Conservation (phyloP, 2,888 invertebrate species). For the Ceramica pisi region DNA sequence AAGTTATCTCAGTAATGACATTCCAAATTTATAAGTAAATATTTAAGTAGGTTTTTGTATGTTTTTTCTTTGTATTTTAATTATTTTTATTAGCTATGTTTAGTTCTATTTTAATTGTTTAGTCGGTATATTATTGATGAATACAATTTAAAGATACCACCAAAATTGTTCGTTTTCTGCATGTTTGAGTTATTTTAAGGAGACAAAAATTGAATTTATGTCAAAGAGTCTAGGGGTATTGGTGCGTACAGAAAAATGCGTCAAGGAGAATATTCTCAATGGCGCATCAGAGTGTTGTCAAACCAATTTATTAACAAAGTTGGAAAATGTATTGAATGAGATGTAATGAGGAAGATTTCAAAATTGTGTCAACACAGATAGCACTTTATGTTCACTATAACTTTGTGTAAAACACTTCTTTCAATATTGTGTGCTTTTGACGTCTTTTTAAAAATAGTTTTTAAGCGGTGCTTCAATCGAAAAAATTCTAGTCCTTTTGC, state of each 20-base stretch:
- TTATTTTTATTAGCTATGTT: constrained; percentile 1
- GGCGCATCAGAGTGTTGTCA: not conserved
- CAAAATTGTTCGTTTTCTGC: not conserved
- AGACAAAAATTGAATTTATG: not conserved
- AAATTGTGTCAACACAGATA: not conserved
- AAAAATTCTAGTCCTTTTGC: constrained; percentile 70
- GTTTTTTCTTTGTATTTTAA: not conserved
- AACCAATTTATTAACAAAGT: not conserved
- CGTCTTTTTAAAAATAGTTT: constrained; percentile 40
- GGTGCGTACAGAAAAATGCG: not conserved
- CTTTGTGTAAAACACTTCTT: constrained; percentile 21
- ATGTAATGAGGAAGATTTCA: not conserved
- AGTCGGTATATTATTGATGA: not conserved
- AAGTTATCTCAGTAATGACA: constrained; percentile 37
- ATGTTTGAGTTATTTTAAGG: not conserved
- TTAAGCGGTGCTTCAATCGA: constrained; percentile 47
- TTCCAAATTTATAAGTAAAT: constrained; percentile 44
- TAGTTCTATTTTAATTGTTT: constrained; percentile 17
- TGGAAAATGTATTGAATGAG: not conserved
- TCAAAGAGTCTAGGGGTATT: not conserved
- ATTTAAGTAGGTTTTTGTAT: not conserved
- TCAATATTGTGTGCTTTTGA: constrained; percentile 2
- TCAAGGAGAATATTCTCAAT: too few relatives aligned
- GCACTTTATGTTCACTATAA: constrained; percentile 16
- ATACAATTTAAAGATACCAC: not conserved